These are phyloP conservation scores for Synaphobranchus kaupii DNA, from an alignment of 2,797 vertebrate genomes.

Conservation along the genomic window DNA sequence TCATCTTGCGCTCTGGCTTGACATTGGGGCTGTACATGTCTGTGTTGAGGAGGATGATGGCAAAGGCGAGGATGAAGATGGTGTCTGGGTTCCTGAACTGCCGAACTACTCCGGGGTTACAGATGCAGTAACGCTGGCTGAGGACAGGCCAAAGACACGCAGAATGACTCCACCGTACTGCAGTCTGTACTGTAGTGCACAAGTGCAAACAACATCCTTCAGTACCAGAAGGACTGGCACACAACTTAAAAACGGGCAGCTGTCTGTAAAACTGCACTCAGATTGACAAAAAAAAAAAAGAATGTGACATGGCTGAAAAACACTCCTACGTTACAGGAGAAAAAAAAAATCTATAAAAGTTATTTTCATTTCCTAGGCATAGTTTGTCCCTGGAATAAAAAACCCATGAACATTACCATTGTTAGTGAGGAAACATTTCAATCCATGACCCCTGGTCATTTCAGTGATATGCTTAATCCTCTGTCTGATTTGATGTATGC, in stretches of 20 bases:
- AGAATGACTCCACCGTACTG: neutral
- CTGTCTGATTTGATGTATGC: constrained; percentile 26
- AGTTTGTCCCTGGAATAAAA: constrained; percentile 2
- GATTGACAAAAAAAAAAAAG: neutral
- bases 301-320: neutral
- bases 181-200: neutral
- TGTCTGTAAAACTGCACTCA: neutral
- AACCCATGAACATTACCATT: constrained; percentile 7
- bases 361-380: neutral
- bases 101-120: constrained; percentile 92
- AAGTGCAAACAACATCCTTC: neutral
- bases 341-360: neutral
- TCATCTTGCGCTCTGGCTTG: constrained; percentile 97
- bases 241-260: neutral
- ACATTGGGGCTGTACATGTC: constrained; percentile 99
- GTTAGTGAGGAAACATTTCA: constrained; percentile 2
- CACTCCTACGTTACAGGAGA: neutral
- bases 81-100: constrained; percentile 97
- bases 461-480: constrained; percentile 25
- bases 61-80: constrained; percentile 97
- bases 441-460: constrained; percentile 27
- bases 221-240: neutral
- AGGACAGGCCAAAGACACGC: constrained; percentile 14
- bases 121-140: constrained; percentile 95
- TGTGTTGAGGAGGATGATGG: constrained; percentile 95